These are phyloP conservation scores for Otolemur garnettii DNA, from an alignment of 2,113 vertebrate species.

Conservation along the genomic window DNA sequence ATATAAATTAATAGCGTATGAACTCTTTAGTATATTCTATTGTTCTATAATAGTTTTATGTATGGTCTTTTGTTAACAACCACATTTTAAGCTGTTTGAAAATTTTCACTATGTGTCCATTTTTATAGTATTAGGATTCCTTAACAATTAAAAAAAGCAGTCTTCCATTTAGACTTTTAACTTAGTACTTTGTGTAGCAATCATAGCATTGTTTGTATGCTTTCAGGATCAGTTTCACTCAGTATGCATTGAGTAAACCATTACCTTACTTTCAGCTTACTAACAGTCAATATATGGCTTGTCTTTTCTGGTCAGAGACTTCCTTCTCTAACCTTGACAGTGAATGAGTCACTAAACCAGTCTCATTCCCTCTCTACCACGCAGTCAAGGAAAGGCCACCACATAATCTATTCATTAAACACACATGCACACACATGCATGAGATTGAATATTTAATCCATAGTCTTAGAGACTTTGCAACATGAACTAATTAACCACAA, in stretches of 20 bases:
- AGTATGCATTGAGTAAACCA: background rate
- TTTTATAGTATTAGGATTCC: background rate
- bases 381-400: background rate
- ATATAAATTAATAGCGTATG: background rate
- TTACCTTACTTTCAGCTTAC: background rate
- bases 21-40: background rate
- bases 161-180: background rate
- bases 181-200: background rate
- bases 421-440: background rate
- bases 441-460: background rate
- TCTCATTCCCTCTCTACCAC: background rate
- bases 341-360: background rate
- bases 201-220: background rate
- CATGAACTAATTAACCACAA: background rate
- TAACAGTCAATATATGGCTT: background rate
- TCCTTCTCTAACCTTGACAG: slow-evolving; percentile 33
- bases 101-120: background rate
- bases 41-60: background rate
- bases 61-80: background rate
- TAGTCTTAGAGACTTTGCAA: background rate
- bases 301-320: background rate
- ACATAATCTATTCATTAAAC: background rate
- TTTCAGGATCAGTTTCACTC: background rate
- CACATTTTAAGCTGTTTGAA: slow-evolving; percentile 19
- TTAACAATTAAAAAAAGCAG: background rate